These are phyloP conservation scores for Ichneumoninae sp. DNA, from an alignment of 2,888 invertebrate species.

Conservation along the genomic window DNA sequence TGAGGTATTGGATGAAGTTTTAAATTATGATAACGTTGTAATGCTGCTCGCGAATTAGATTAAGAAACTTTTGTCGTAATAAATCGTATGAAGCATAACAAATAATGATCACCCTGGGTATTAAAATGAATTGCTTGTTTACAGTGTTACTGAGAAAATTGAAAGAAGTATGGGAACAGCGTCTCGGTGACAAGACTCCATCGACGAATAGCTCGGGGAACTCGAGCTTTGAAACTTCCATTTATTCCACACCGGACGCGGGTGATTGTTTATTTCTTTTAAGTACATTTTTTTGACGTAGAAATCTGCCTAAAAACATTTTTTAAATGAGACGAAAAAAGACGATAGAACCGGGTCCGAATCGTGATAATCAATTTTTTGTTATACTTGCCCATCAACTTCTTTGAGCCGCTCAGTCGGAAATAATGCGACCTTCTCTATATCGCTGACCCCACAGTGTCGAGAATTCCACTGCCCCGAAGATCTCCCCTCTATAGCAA, in stretches of 20 bases:
- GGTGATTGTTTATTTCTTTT: slow-evolving; percentile 27
- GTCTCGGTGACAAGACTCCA: slow-evolving; percentile 17
- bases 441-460: slow-evolving; percentile 36
- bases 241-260: slow-evolving; percentile 38
- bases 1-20: neutral
- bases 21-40: neutral
- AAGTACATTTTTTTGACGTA: neutral
- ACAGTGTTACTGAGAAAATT: slow-evolving; percentile 57
- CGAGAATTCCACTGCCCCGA: slow-evolving; percentile 58
- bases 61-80: neutral
- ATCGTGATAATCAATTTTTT: neutral
- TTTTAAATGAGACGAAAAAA: neutral
- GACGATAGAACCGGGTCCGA: neutral
- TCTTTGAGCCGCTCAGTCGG: neutral
- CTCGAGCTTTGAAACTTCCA: slow-evolving; percentile 21
- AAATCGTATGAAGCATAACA: neutral
- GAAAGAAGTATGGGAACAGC: slow-evolving; percentile 51
- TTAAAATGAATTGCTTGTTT: neutral
- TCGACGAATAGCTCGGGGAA: slow-evolving; percentile 29
- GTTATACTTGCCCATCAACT: neutral
- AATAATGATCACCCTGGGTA: neutral
- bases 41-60: neutral
- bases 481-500: slow-evolving; percentile 38
- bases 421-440: neutral
- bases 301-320: neutral